phyloP scores from a whole-genome alignment of 2,797 vertebrate species.

The Melanotaenia parkinsoni region DNA sequence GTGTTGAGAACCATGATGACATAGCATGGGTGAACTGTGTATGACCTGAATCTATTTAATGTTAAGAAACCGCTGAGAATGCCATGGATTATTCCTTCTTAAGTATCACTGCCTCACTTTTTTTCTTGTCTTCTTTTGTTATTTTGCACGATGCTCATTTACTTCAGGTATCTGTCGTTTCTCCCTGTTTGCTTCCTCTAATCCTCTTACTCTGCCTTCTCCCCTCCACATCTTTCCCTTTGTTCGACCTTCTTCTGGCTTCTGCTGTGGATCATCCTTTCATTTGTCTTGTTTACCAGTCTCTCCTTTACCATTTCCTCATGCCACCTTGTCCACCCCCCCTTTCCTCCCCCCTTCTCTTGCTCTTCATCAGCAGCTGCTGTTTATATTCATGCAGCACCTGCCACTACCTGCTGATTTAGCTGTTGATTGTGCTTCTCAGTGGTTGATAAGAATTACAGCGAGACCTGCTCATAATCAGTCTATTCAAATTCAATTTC shows the following conservation, averaged over 20 bases:
- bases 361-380: constrained; percentile 70
- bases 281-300: constrained; percentile 49
- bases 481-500: constrained; percentile 67
- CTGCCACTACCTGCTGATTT: constrained; percentile 72
- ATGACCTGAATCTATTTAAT: constrained; percentile 35
- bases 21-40: constrained; percentile 15
- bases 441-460: constrained; percentile 59
- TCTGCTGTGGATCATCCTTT: constrained; percentile 42
- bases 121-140: constrained; percentile 1
- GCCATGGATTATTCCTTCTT: constrained; percentile 1
- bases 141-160: neutral
- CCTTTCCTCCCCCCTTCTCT: neutral
- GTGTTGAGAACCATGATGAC: constrained; percentile 9
- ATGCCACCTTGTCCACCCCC: constrained; percentile 4
- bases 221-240: constrained; percentile 22
- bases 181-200: constrained; percentile 40
- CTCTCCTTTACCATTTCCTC: constrained; percentile 27
- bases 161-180: constrained; percentile 26
- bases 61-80: constrained; percentile 8
- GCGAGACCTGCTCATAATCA: constrained; percentile 40
- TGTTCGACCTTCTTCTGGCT: constrained; percentile 52
- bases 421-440: constrained; percentile 61
- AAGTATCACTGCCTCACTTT: neutral
- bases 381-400: constrained; percentile 73
- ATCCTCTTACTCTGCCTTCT: constrained; percentile 43